A percentile compares a stretch with the other conserved stretches of the same genome.
phyloP scores from a whole-genome alignment of 2,888 invertebrate species.

The Sinohyriopsis cumingii region DNA sequence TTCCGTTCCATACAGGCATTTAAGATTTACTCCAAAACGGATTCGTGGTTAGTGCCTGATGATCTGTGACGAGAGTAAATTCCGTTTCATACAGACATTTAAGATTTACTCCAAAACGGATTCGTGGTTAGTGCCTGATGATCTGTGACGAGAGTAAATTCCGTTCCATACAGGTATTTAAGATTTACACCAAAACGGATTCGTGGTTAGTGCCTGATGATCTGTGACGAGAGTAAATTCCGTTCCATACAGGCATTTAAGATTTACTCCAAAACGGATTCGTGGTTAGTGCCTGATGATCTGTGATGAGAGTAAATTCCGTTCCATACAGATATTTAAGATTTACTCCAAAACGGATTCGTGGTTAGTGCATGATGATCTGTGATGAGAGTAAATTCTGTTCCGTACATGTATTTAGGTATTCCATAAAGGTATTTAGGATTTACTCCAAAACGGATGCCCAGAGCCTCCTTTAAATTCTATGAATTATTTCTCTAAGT shows the following conservation, averaged over 20 bases:
- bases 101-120: conserved; percentile 63
- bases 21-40: conserved; percentile 64
- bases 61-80: conserved; percentile 68
- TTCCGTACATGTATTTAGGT: conserved; percentile 28
- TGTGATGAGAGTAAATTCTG: conserved; percentile 61
- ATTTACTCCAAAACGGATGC: conserved; percentile 64
- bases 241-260: conserved; percentile 55
- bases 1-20: conserved; percentile 48
- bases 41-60: conserved; percentile 61
- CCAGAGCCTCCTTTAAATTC: conserved; percentile 67
- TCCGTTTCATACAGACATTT: conserved; percentile 50
- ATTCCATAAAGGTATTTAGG: conserved; percentile 35
- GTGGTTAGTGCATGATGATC: conserved; percentile 64
- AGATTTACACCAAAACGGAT: conserved; percentile 66
- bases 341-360: conserved; percentile 64
- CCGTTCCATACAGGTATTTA: conserved; percentile 51
- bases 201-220: conserved; percentile 59
- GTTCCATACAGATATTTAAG: conserved; percentile 58
- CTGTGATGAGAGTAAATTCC: conserved; percentile 64
- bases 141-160: conserved; percentile 67
- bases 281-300: conserved; percentile 63
- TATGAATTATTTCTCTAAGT: conserved; percentile 66
- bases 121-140: conserved; percentile 64
- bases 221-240: conserved; percentile 67
- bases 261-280: conserved; percentile 65